Base-by-base conservation (phyloP, 2,888 invertebrate genomes). In the Eumacrocentrus americanus region DNA sequence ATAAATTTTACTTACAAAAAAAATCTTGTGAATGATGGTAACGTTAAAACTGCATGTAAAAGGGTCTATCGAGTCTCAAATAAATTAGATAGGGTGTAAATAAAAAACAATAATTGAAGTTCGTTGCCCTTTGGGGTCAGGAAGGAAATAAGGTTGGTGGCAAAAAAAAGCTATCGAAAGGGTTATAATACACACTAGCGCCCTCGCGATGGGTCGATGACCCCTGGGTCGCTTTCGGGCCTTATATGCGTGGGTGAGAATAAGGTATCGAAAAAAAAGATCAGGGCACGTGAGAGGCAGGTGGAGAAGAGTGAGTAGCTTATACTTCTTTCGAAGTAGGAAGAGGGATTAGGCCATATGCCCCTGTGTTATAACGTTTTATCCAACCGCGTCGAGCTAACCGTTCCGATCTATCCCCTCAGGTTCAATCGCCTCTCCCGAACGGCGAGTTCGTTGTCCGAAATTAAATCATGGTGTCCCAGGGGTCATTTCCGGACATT, bases 321-420 rank as follows among this genome's bases (percentile, higher is more conserved):
- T n/a, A n/a, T n/a, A 46, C 16, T 22, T 40, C 25, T 20, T 11
- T 25, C 23, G 34, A 52, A 62, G 51, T 58, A 60, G 50, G 25
- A 50, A 48, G 57, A 65, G 65, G 68, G 61, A 67, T 68, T 68
- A 67, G 64, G 68, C 75, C 79, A 78, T 77, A 74, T 77, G 77
- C 72, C 73, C 68, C 72, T 76, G 71, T 9, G 29, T 29, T 29
- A 29, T 73, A 73, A 72, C 71, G 70, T 71, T 75, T 73, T 75
- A 76, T 75, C 76, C 73, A 72, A 76, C 71, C 70, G n/a, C n/a
- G n/a, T n/a, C n/a, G n/a, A n/a, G n/a, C n/a, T n/a, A 73, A 60
- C 54, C 68, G 69, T 66, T 52, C 50, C 55, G 67, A 62, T 52
- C 44, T 44, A 60, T 55, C 29, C 42, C 48, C 48, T 40, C 40